These are phyloP conservation scores for Lates japonicus DNA, from an alignment of 2,797 vertebrate genomes.

Conservation along the genomic window DNA sequence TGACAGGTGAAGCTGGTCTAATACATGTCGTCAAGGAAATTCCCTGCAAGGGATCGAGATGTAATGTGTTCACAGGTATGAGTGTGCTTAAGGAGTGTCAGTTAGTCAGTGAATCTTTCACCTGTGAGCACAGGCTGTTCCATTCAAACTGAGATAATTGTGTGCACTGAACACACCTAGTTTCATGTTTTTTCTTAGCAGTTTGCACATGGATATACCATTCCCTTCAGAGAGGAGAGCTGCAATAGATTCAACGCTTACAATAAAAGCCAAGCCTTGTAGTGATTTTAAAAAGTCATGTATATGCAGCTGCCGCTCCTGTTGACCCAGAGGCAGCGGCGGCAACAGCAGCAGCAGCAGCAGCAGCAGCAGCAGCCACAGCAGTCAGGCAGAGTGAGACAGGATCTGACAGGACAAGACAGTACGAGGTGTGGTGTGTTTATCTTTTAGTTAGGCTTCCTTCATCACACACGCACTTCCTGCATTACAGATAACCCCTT, in stretches of 20 bases:
- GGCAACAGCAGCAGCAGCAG: conserved; percentile 24
- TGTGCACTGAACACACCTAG: conserved; percentile 50
- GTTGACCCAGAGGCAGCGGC: conserved; percentile 62
- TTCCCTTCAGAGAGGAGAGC: conserved; percentile 1
- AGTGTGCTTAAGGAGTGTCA: conserved; percentile 32
- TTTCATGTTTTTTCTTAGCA: conserved; percentile 17
- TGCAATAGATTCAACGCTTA: conserved; percentile 29
- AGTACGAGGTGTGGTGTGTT: conserved; percentile 81
- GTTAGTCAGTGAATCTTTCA: conserved; percentile 26
- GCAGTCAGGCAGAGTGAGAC: conserved; percentile 68
- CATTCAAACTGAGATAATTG: conserved; percentile 38
- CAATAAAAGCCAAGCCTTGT: conserved; percentile 1
- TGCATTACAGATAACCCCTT: conserved; percentile 70
- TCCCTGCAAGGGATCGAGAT: conserved; percentile 3
- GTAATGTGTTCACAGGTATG: conserved; percentile 2
- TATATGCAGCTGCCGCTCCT: conserved; percentile 48
- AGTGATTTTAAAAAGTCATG: conserved; percentile 28
- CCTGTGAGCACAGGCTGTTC: conserved; percentile 27
- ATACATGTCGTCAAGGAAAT: conserved; percentile 20
- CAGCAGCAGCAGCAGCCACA: conserved; percentile 17
- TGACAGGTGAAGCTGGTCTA: conserved; percentile 36
- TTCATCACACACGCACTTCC: conserved; percentile 78
- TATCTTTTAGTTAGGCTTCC: conserved; percentile 78
- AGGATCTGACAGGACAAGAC: conserved; percentile 81
- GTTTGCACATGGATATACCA: conserved; percentile 15